phyloP scores from a whole-genome alignment of 1,140 invertebrate species.

The Harlomillsia oculata region DNA sequence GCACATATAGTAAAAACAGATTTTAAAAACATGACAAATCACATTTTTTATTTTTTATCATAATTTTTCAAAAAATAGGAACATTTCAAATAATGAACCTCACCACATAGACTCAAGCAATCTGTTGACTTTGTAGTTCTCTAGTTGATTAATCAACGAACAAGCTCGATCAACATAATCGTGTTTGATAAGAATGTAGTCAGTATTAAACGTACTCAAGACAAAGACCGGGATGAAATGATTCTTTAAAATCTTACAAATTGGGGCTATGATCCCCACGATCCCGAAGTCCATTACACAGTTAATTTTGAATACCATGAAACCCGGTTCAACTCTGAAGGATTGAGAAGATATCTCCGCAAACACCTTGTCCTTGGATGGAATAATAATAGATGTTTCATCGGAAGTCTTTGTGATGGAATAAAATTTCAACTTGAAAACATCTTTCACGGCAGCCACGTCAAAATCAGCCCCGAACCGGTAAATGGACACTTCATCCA shows the following conservation, averaged over 20 bases:
- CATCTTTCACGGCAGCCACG: background rate
- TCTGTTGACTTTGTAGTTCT: no score
- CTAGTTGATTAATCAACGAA: no score
- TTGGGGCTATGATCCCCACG: conserved; percentile 12
- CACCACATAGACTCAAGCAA: no score
- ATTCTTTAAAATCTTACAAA: conserved; percentile 19
- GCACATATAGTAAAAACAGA: no score
- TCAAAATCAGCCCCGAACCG: background rate
- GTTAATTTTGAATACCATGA: conserved; percentile 18
- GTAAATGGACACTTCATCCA: no score
- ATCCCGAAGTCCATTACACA: conserved; percentile 21
- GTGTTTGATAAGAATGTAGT: conserved; percentile 20
- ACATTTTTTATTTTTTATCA: no score
- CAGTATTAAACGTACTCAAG: conserved; percentile 20
- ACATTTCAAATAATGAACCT: no score
- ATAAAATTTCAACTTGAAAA: background rate
- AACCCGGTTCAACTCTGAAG: background rate
- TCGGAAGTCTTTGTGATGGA: conserved; percentile 11
- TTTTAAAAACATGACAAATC: no score
- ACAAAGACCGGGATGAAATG: conserved; percentile 17
- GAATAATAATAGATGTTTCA: conserved; percentile 3
- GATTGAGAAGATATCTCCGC: background rate
- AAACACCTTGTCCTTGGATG: conserved; percentile 1
- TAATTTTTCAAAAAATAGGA: no score
- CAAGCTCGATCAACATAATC: conserved; percentile 6